Conservation (phyloP, 1,140 invertebrate genomes). For the Aphis craccivora region DNA sequence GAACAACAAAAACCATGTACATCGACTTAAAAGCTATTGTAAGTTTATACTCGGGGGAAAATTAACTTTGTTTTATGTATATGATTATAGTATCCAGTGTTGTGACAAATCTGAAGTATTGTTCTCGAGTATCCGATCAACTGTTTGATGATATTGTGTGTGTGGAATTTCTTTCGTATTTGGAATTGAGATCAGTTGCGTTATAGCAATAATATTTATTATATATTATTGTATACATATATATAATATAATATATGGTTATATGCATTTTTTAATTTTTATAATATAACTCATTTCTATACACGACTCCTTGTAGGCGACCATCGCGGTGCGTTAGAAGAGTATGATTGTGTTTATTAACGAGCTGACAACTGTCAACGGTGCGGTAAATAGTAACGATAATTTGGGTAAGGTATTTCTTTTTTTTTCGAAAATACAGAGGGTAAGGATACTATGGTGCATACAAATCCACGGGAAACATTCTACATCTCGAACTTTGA, state of each 20-base stretch:
- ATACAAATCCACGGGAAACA: neutral
- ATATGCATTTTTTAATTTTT: neutral
- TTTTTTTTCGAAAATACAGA: constrained; percentile 22
- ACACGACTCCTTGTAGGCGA: neutral
- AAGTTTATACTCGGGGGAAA: neutral
- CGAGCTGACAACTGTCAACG: neutral
- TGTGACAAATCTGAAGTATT: neutral
- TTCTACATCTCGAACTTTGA: constrained; percentile 71
- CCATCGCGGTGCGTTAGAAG: neutral
- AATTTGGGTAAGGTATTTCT: neutral
- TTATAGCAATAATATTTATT: constrained; percentile 35
- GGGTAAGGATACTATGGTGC: constrained; percentile 8
- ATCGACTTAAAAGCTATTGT: constrained; percentile 28
- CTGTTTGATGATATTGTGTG: neutral
- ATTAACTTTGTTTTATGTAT: neutral
- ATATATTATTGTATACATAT: neutral
- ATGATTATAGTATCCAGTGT: neutral
- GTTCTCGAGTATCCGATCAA: neutral
- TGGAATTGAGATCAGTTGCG: constrained; percentile 53
- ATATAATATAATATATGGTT: neutral
- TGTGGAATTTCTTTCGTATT: constrained; percentile 28
- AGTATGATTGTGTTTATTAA: neutral
- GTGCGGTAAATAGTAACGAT: constrained; percentile 7
- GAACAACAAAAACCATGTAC: constrained; percentile 56
- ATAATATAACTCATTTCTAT: constrained; percentile 18